Base-by-base conservation (phyloP, 2,113 vertebrate species). In the Pygoscelis adeliae region DNA sequence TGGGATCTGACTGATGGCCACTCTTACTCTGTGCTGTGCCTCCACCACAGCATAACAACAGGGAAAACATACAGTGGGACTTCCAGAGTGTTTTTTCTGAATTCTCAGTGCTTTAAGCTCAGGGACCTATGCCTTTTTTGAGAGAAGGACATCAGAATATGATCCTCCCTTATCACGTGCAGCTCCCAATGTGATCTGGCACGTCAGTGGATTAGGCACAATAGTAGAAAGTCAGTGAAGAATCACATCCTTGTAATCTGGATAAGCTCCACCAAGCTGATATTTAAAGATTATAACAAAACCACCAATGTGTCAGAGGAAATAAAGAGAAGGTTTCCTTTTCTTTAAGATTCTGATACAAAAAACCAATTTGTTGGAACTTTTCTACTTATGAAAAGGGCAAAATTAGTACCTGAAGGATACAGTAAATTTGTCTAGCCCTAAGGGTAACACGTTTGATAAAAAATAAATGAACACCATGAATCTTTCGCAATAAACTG, bases 401-500 rank as follows among this genome's bases (percentile, higher is more conserved):
- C n/a, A 90, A 94, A 96, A 85, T 87, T 77, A 73, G 15, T 65
- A 70, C 42, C 70, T 70, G 42, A 38, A 70, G 78, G 36, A 83
- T 40, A 38, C 12, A 44, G 32, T 83, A 84, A 86, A 91, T 94
- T 77, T 91, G 11, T 86, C 55, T 87, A 59, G 34, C 32, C n/a
- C 32, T 58, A n/a, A 69, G 49, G 47, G 34, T 69, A 29, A 63
- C 44, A 50, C 1, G 30, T 85, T 85, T 70, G 71, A 81, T 66
- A 38, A 86, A 96, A 95, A 90, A 79, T 71, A 93, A 91, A 95
- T 96, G 66, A 94, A 86, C 40, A 23, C 29, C 42, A 93, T 67
- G 94, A 95, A 94, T 93, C 91, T 94, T 93, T 66, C 73, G 74
- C 55, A 77, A 78, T 55, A 94, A 93, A 94, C 49, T 94, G 38